Evolutionary conservation across 23 tunicate genomes (phyloP).

Genomic region (Ciona savignyi): DNA sequence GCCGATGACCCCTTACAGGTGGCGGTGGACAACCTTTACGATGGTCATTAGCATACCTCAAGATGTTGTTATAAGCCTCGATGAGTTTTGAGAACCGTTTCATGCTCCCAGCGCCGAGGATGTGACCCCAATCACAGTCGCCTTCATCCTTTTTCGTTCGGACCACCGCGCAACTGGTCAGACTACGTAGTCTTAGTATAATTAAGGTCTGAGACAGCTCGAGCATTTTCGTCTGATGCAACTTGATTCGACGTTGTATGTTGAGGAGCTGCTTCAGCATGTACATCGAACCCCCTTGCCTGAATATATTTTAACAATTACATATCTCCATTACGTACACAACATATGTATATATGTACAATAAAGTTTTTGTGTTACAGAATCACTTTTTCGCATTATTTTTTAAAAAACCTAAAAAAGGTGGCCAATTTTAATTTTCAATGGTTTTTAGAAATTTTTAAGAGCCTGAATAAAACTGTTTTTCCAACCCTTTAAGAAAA

Average conservation of each 20-base stretch:
- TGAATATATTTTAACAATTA: too few relatives aligned
- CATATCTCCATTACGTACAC: too few relatives aligned
- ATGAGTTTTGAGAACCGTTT: constrained; percentile 80
- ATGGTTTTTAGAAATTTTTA: too few relatives aligned
- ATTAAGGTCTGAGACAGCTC: constrained; percentile 26
- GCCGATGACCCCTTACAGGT: background rate
- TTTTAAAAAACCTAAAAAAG: too few relatives aligned
- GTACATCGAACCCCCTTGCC: background rate
- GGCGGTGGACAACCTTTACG: background rate
- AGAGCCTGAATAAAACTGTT: too few relatives aligned
- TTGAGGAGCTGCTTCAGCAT: constrained; percentile 4
- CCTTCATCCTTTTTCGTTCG: constrained; percentile 9
- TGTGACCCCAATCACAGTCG: constrained; percentile 25
- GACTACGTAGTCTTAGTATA: constrained; percentile 23
- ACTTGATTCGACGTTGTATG: constrained; percentile 10
- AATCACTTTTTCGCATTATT: too few relatives aligned
- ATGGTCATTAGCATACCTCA: constrained; percentile 17
- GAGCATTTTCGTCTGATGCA: constrained; percentile 34
- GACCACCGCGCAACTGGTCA: constrained; percentile 24
- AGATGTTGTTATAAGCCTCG: constrained; percentile 50
- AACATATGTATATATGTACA: too few relatives aligned
- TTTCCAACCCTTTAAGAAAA: too few relatives aligned
- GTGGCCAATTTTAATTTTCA: too few relatives aligned
- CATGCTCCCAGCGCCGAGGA: constrained; percentile 28
- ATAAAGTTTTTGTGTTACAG: too few relatives aligned